phyloP scores from a whole-genome alignment of 1,140 invertebrate genomes.

The Spodoptera litura region DNA sequence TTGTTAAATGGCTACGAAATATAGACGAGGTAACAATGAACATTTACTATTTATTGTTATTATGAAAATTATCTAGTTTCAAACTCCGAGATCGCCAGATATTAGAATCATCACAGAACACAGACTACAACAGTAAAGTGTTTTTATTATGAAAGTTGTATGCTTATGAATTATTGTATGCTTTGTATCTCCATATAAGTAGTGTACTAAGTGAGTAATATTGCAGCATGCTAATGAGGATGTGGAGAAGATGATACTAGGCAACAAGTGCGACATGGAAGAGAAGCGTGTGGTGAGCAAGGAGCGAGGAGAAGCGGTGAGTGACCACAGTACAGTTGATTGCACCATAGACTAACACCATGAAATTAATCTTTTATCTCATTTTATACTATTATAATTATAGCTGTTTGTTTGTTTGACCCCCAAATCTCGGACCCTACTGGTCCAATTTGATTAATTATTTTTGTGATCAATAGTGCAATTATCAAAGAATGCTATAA shows the following conservation, averaged over 20 bases:
- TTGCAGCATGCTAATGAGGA: conserved; percentile 93
- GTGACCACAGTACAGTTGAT: conserved; percentile 49
- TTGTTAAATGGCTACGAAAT: conserved; percentile 99
- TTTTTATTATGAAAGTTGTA: too few species aligned
- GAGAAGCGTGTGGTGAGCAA: conserved; percentile 95
- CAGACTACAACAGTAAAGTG: too few species aligned
- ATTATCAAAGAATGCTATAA: too few species aligned
- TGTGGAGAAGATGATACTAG: conserved; percentile 98
- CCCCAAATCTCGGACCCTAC: too few species aligned
- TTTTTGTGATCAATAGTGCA: too few species aligned
- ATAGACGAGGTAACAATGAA: conserved; percentile 94
- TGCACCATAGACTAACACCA: too few species aligned
- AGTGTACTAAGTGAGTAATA: background rate
- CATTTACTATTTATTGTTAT: background rate
- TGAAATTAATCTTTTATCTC: too few species aligned
- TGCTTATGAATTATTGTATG: background rate
- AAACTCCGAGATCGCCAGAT: too few species aligned
- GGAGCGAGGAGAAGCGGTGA: conserved; percentile 88
- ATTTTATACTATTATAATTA: too few species aligned
- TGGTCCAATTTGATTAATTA: too few species aligned
- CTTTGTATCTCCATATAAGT: background rate
- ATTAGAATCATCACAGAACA: too few species aligned
- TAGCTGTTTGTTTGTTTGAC: too few species aligned
- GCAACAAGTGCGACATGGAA: conserved; percentile 97
- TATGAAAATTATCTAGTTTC: background rate